Evolutionary conservation across 2,797 vertebrate species (phyloP), one percentile per base, ranked within the genome.

Genomic region (Ceyx erithaca): DNA sequence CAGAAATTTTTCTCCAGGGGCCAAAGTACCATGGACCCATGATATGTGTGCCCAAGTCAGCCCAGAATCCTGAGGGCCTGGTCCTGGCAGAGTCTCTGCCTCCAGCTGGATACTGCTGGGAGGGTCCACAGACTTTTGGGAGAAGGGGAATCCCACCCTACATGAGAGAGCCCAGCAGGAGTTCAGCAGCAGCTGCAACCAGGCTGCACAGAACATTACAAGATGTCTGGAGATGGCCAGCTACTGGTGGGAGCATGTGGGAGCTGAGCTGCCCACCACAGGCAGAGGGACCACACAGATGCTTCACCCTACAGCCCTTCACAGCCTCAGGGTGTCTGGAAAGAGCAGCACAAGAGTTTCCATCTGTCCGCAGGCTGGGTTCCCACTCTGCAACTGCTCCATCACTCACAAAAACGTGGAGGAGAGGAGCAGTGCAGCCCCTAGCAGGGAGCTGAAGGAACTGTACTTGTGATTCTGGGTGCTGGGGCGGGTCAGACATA

Each of bases 221-320:
- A 84, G 75, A 81, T 86, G 89, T 76, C 55, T 88, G 84, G 63
- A 84, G 63, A n/a, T 0, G 4, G 81, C 46, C 88, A 72, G 80
- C 92, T 92, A 86, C 86, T 4, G 43, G 43, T 41, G 11, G 86
- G 51, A 86, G 59, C 0, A 4, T 12, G 70, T 84, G 92, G 92
- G 89, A 95, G 91, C 69, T 83, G 70, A 54, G 55, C 89, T 79
- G 78, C 78, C 83, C 17, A n/a, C 46, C 63, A 19, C 14, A 5
- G 88, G 73, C 69, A 43, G 28, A 68, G 21, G 73, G 90, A 95
- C 94, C 95, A 94, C 92, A 93, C 89, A 95, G 80, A 12, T 0
- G 0, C 89, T 86, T 63, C 0, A 0, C 70, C 0, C 0, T 49
- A 72, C 5, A 2, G 77, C 54, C 64, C 54, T 71, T 67, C 3